A percentile compares a stretch with the other conserved stretches of the same genome.
These are phyloP conservation scores for Macrotus californicus DNA, from an alignment of 2,113 vertebrate species.

Conservation along the genomic window DNA sequence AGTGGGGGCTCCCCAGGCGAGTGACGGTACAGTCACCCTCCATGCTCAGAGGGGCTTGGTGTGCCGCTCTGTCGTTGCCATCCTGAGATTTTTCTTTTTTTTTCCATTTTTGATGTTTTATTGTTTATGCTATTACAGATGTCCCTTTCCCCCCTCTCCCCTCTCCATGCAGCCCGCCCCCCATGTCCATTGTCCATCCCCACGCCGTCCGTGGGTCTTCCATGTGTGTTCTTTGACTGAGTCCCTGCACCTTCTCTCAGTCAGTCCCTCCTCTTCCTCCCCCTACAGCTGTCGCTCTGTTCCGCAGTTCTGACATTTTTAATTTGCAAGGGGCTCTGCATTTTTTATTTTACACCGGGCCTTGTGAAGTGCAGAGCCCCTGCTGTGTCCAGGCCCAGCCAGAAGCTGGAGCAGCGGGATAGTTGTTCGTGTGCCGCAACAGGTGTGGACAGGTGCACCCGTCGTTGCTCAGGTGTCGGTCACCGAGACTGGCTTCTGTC, in stretches of 20 bases:
- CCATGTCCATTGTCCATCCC: too few species aligned
- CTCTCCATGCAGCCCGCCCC: too few species aligned
- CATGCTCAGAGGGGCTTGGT: not conserved
- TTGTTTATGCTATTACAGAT: too few species aligned
- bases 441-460: not conserved
- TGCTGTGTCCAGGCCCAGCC: not conserved
- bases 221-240: too few species aligned
- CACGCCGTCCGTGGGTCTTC: too few species aligned
- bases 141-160: too few species aligned
- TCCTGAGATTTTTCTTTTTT: not conserved
- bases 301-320: not conserved
- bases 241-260: too few species aligned
- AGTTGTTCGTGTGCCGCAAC: not conserved
- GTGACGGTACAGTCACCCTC: rapidly evolving
- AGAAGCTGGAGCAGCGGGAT: not conserved
- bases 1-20: not conserved
- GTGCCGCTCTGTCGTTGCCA: not conserved
- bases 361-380: not conserved
- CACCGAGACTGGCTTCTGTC: not conserved
- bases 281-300: too few species aligned
- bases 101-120: too few species aligned
- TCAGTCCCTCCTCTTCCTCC: too few species aligned
- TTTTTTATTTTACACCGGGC: not conserved
- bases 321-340: not conserved
- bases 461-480: not conserved